A percentile compares a stretch with the other conserved stretches of the same genome.
Evolutionary conservation across 2,113 vertebrate genomes (phyloP).

Genomic region (Cinclus mexicanus): DNA sequence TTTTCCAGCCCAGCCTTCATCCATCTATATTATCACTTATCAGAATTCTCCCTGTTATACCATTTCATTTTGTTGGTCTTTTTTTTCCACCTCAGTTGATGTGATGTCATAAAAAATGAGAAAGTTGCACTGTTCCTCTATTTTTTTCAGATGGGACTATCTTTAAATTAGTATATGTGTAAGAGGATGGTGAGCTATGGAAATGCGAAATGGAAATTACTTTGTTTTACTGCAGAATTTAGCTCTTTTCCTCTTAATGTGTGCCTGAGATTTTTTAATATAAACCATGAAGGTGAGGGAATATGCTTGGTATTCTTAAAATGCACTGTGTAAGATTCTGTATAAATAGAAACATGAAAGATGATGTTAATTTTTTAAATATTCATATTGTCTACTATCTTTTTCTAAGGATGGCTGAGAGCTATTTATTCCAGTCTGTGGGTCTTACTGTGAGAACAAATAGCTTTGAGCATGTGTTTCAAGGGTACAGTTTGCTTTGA

Average conservation of each 20-base stretch:
- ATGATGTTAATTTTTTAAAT: not conserved
- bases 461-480: not conserved
- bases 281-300: rapidly evolving
- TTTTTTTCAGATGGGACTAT: not conserved
- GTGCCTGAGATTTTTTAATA: not conserved
- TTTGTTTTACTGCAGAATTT: not conserved
- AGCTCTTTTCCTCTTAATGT: not conserved
- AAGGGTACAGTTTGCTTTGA: not conserved
- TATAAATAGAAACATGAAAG: not conserved
- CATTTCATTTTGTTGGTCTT: not conserved
- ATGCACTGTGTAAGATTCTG: not conserved
- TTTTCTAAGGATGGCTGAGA: not conserved
- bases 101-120: not conserved
- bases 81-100: rapidly evolving
- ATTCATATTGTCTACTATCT: not conserved
- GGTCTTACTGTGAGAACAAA: not conserved
- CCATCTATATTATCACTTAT: not conserved
- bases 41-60: not conserved
- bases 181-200: not conserved
- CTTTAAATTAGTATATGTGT: not conserved
- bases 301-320: not conserved
- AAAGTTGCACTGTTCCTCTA: not conserved
- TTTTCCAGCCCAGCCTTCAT: not conserved
- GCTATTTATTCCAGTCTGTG: not conserved
- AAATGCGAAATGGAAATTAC: not conserved